Conservation (phyloP, 2,888 invertebrate genomes). For the Apotomis betuletana region DNA sequence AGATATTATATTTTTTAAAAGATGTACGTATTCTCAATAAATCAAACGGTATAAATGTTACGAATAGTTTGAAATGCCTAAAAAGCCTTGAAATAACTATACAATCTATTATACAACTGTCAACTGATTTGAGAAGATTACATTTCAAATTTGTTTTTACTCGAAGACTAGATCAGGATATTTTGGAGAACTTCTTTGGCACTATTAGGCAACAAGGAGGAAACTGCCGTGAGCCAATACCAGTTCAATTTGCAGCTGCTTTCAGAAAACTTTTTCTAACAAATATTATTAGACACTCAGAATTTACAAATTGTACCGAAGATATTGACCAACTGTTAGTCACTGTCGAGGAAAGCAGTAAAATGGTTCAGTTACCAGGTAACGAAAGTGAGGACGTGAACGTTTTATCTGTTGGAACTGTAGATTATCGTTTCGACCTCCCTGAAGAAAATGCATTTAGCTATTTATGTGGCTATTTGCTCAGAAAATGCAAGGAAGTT, state of each 20-base stretch:
- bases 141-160: slow-evolving; percentile 19
- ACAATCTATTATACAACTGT: slow-evolving; percentile 11
- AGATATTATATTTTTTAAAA: slow-evolving; percentile 23
- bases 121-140: slow-evolving; percentile 4
- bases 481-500: slow-evolving; percentile 22
- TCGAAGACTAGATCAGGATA: slow-evolving; percentile 26
- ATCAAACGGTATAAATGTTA: slow-evolving; percentile 20
- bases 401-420: slow-evolving; percentile 25
- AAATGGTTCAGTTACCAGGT: slow-evolving; percentile 1
- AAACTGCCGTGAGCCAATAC: slow-evolving; percentile 25
- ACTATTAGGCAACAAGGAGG: slow-evolving; percentile 23
- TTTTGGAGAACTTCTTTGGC: slow-evolving; percentile 27
- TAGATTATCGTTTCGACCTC: slow-evolving; percentile 25
- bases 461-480: slow-evolving; percentile 33
- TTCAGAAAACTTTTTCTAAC: slow-evolving; percentile 23
- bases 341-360: background rate
- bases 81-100: slow-evolving; percentile 30
- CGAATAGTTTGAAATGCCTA: slow-evolving; percentile 28
- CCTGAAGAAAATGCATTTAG: slow-evolving; percentile 17
- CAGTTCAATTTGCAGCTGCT: slow-evolving; percentile 31
- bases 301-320: slow-evolving; percentile 23
- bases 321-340: slow-evolving; percentile 20
- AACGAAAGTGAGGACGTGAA: background rate
- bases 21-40: slow-evolving; percentile 12
- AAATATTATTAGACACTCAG: slow-evolving; percentile 18